Percentiles rank a stretch among this genome's conserved stretches.
phyloP scores from a whole-genome alignment of 2,797 vertebrate species.

The Paedocypris micromegethes region DNA sequence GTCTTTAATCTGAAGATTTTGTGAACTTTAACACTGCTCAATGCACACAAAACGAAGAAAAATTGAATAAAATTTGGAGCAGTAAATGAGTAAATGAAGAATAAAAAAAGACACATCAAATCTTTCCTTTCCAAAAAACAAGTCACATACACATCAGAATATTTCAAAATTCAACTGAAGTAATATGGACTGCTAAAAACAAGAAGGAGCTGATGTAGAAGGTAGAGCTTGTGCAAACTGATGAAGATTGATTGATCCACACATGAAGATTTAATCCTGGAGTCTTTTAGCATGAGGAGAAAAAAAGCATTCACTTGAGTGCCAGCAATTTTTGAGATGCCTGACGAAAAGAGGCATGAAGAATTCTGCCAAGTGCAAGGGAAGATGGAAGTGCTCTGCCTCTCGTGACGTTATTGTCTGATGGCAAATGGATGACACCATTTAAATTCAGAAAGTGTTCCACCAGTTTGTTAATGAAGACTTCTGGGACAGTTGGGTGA shows the following conservation, averaged over 20 bases:
- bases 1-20: no score
- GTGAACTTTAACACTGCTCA: no score
- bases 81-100: no score
- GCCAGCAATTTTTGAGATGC: conserved; percentile 10
- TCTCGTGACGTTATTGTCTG: conserved; percentile 11
- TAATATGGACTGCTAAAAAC: not conserved
- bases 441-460: conserved; percentile 45
- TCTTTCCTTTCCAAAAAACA: not conserved
- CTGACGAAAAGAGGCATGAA: conserved; percentile 14
- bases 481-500: conserved; percentile 40
- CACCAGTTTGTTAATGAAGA: conserved; percentile 50
- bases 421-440: conserved; percentile 27
- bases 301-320: conserved; percentile 24
- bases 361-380: conserved; percentile 4
- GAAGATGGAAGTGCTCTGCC: not conserved
- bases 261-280: conserved; percentile 1
- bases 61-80: no score
- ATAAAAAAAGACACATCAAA: no score
- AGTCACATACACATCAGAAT: not conserved
- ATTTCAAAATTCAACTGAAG: conserved; percentile 1
- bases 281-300: not conserved
- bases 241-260: conserved; percentile 18
- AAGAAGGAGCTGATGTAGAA: conserved; percentile 14
- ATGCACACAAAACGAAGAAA: no score
- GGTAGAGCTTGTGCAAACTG: conserved; percentile 32